Evolutionary conservation across 2,113 vertebrate genomes (phyloP), one percentile per base, ranked within the genome.

Genomic region (Rhinoderma darwinii): DNA sequence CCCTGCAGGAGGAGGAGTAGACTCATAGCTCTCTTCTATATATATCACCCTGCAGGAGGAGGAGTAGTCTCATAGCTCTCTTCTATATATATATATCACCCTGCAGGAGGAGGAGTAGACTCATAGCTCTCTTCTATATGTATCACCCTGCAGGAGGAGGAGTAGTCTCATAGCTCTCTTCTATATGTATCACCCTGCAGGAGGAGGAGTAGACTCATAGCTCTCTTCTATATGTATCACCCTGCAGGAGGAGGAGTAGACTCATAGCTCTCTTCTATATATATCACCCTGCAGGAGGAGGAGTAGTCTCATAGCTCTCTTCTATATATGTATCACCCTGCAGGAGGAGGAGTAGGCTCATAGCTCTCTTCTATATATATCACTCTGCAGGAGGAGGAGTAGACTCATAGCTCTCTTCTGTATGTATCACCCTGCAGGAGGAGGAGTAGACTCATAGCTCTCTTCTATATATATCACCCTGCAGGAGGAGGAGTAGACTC

Each of bases 371-470:
- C n/a, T n/a, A n/a, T n/a, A n/a, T n/a, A n/a, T n/a, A n/a, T n/a
- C 1, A 47, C 20, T 50, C 47, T 35, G 77, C 47, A 59, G 47
- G 70, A 8, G 66, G 32, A 70, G 41, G 72, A 8, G 5, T 18
- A 80, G 77, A 80, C 50, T 54, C 32, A 59, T 80, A 80, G 77
- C 77, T 32, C 77, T n/a, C 77, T 56, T 18, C 35, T 32, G 1
- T 27, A 10, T 61, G 9, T 32, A 32, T 17, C n/a, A 32, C 61
- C 27, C n/a, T 66, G 61, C 61, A 66, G 61, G 61, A n/a, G 56
- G 56, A 59, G 61, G 61, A 1, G 27, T 4, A 32, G 61, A 15
- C n/a, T 32, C 61, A 30, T 32, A 30, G 59, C 59, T 63, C 27
- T n/a, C 27, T 63, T 15, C 59, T 63, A 3, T 30, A 25, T n/a